phyloP scores from a whole-genome alignment of 2,888 invertebrate genomes.

The Drosophila ustulata region DNA sequence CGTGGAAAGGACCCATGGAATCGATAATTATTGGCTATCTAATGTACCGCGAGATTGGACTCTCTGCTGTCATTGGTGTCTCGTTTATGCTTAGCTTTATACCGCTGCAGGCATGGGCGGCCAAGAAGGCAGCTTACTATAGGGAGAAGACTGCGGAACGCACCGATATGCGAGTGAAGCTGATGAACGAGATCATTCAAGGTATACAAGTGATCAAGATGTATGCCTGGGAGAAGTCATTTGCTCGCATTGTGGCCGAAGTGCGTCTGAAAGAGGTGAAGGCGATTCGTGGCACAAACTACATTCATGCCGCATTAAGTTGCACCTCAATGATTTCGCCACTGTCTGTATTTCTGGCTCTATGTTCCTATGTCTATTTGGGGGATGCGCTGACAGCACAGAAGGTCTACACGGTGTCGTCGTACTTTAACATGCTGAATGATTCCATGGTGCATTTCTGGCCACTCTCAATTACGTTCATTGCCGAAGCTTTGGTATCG shows the following conservation, averaged over 20 bases:
- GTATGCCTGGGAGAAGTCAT: conserved; percentile 95
- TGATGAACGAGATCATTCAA: conserved; percentile 95
- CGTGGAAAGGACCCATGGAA: conserved; percentile 95
- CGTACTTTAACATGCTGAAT: conserved; percentile 92
- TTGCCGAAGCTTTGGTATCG: conserved; percentile 91
- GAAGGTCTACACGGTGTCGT: conserved; percentile 91
- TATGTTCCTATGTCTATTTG: conserved; percentile 89
- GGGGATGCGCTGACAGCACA: conserved; percentile 90
- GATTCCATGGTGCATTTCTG: conserved; percentile 92
- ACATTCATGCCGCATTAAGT: conserved; percentile 89
- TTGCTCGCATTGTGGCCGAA: conserved; percentile 89
- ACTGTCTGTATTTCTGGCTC: conserved; percentile 91
- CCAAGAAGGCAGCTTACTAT: conserved; percentile 88
- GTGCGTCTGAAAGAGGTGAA: conserved; percentile 91
- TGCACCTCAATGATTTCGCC: conserved; percentile 92
- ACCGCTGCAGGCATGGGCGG: conserved; percentile 90
- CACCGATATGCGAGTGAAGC: conserved; percentile 93
- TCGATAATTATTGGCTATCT: conserved; percentile 85
- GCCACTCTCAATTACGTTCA: conserved; percentile 91
- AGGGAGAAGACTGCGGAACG: conserved; percentile 90
- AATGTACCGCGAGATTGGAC: conserved; percentile 87
- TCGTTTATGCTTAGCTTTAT: conserved; percentile 90
- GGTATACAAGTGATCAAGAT: conserved; percentile 95
- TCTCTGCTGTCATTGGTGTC: conserved; percentile 90
- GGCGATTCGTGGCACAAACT: conserved; percentile 88